These are phyloP conservation scores for Noctuana brunneofusca DNA, from an alignment of 2,888 invertebrate genomes.

Conservation along the genomic window DNA sequence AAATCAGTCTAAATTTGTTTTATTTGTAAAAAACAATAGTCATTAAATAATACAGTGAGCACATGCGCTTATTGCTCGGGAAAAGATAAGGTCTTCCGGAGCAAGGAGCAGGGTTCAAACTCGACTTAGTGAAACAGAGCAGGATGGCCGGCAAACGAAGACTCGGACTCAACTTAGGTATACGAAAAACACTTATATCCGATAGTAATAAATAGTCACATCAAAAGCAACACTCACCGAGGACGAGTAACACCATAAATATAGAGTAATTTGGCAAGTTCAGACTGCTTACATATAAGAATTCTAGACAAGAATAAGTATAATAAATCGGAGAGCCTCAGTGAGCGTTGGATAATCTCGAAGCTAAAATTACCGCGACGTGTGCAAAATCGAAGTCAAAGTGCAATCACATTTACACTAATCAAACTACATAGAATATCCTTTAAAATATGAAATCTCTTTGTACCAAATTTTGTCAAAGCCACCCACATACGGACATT, in stretches of 20 bases:
- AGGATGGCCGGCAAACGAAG: conserved; percentile 12
- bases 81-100: conserved; percentile 80
- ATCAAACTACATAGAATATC: conserved; percentile 57
- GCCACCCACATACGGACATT: conserved; percentile 39
- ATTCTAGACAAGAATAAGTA: conserved; percentile 10
- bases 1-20: conserved; percentile 76
- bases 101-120: conserved; percentile 66
- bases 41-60: conserved; percentile 74
- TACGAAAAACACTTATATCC: not conserved
- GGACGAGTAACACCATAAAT: conserved; percentile 26
- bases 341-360: conserved; percentile 40
- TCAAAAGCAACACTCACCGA: conserved; percentile 29
- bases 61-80: conserved; percentile 80
- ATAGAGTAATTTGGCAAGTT: conserved; percentile 35
- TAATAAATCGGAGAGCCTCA: conserved; percentile 24
- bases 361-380: conserved; percentile 54
- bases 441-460: conserved; percentile 63
- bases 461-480: conserved; percentile 71
- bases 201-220: conserved; percentile 18
- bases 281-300: conserved; percentile 18
- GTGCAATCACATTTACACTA: conserved; percentile 71
- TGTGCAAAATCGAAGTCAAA: conserved; percentile 50
- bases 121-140: conserved; percentile 41
- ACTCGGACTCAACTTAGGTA: conserved; percentile 9
- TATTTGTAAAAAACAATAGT: conserved; percentile 77